These are phyloP conservation scores for Polymixis flavicincta DNA, from an alignment of 2,888 invertebrate genomes.

Conservation along the genomic window DNA sequence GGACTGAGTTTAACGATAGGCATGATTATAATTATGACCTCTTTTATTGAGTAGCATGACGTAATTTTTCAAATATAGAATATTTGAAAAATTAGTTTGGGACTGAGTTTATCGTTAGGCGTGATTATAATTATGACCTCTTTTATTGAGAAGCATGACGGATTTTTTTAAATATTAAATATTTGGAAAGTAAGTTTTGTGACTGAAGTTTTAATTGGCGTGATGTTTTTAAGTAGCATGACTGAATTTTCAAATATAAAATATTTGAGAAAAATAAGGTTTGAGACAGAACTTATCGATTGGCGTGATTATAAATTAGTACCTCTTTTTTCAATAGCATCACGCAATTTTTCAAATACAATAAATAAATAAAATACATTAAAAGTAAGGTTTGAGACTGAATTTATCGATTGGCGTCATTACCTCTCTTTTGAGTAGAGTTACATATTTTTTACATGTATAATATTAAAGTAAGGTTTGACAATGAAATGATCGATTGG, in stretches of 20 bases:
- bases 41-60: no score
- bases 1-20: neutral
- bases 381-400: neutral
- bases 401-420: neutral
- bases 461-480: neutral
- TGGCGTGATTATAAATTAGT: neutral
- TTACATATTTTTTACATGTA: neutral
- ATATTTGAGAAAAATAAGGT: no score
- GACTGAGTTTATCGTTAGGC: neutral
- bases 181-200: no score
- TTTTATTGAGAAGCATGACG: no score
- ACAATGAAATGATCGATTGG: neutral
- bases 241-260: no score
- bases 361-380: no score
- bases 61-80: no score
- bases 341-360: no score
- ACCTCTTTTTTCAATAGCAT: neutral
- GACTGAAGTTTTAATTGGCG: no score
- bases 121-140: neutral
- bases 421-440: neutral
- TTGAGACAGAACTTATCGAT: neutral
- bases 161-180: no score
- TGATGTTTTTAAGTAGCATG: neutral
- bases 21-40: neutral
- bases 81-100: neutral